Conservation (phyloP, 2,888 invertebrate species). For the Oligia latruncula region DNA sequence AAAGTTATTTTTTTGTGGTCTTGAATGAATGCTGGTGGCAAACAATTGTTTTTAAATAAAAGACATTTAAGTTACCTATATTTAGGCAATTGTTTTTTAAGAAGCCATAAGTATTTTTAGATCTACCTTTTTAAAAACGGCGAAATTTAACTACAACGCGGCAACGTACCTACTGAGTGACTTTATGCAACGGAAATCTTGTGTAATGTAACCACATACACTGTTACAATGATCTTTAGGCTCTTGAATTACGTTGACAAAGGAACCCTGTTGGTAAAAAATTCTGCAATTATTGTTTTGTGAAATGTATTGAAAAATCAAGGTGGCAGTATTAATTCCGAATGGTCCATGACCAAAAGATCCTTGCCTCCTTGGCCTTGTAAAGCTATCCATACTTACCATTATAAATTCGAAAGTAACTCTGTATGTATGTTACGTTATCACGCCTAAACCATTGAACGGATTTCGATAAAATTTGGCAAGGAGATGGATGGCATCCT, state of each 20-base stretch:
- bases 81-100: too few relatives aligned
- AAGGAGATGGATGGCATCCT: too few relatives aligned
- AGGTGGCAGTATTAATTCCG: not conserved
- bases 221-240: not conserved
- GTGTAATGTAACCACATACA: not conserved
- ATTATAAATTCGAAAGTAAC: too few relatives aligned
- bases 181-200: not conserved
- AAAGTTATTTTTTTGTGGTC: constrained; percentile 17
- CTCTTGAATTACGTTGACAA: not conserved
- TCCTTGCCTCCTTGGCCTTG: too few relatives aligned
- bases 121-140: not conserved
- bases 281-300: not conserved
- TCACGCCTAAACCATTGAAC: too few relatives aligned
- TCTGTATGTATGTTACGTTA: too few relatives aligned
- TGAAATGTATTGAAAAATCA: not conserved
- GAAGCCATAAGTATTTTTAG: not conserved
- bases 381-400: not conserved
- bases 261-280: not conserved
- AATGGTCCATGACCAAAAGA: not conserved
- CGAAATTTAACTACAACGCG: too few relatives aligned
- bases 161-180: not conserved
- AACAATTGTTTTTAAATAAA: not conserved
- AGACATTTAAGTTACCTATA: not conserved
- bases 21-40: constrained; percentile 1
- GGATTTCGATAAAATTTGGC: too few relatives aligned